Conservation (phyloP, 2,797 vertebrate genomes). For the Fistularia tabacaria region DNA sequence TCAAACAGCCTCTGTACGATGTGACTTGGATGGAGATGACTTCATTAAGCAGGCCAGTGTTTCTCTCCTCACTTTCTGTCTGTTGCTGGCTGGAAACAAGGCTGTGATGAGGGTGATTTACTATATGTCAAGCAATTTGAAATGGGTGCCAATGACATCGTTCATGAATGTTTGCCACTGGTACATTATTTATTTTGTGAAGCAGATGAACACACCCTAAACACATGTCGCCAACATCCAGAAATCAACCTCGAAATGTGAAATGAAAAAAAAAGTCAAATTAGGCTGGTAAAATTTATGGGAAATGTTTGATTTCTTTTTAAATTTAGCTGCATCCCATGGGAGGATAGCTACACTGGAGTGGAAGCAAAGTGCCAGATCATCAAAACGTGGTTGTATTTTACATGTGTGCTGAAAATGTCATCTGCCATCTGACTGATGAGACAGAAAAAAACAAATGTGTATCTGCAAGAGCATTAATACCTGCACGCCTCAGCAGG, state of each 20-base stretch:
- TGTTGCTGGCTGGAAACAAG: conserved; percentile 15
- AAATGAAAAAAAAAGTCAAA: conserved; percentile 10
- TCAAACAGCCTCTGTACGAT: conserved; percentile 43
- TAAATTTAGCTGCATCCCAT: conserved; percentile 8
- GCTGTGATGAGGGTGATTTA: conserved; percentile 30
- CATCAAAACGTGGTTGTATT: conserved; percentile 30
- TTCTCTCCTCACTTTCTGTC: conserved; percentile 14
- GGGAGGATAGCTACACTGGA: conserved; percentile 20
- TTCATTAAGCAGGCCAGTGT: conserved; percentile 47
- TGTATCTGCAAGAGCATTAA: background rate
- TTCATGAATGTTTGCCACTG: too few species aligned
- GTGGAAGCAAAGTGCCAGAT: conserved; percentile 47
- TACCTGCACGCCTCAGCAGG: background rate
- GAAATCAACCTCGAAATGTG: conserved; percentile 12
- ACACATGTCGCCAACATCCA: background rate
- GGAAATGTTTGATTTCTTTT: conserved; percentile 21
- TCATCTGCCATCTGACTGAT: conserved; percentile 31
- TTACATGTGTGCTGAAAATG: conserved; percentile 43
- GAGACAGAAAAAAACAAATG: conserved; percentile 3
- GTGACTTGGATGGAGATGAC: conserved; percentile 62
- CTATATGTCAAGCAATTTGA: conserved; percentile 30
- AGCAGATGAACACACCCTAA: background rate
- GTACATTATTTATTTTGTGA: too few species aligned
- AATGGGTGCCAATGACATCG: conserved; percentile 9
- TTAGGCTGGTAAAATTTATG: conserved; percentile 1